Evolutionary conservation across 1,140 invertebrate genomes (phyloP).

Genomic region (Pachyrhynchus sulphureomaculatus): DNA sequence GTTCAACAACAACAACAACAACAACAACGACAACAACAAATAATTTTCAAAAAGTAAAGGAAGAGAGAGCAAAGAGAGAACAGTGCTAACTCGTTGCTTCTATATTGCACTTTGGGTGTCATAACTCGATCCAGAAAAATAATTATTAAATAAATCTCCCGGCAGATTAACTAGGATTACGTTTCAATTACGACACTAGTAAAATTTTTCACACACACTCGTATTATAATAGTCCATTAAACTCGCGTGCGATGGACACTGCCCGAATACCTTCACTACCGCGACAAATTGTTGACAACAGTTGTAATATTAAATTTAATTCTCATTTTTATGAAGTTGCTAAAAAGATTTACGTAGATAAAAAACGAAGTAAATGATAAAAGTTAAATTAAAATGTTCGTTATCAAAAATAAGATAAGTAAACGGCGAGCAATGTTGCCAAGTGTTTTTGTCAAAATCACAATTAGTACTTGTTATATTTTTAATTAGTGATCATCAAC

Average conservation of each 20-base stretch:
- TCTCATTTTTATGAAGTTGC: slow-evolving; percentile 20
- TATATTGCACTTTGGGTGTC: slow-evolving; percentile 18
- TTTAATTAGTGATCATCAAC: slow-evolving; percentile 8
- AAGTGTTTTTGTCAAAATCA: not conserved
- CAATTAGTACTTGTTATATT: not conserved
- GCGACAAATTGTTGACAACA: not conserved
- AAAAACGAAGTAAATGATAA: slow-evolving; percentile 21
- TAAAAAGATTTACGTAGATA: slow-evolving; percentile 26
- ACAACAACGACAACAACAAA: slow-evolving; percentile 25
- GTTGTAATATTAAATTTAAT: slow-evolving; percentile 6
- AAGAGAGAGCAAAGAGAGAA: slow-evolving; percentile 19
- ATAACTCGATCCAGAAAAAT: slow-evolving; percentile 14
- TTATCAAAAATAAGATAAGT: slow-evolving; percentile 31
- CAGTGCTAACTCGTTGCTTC: slow-evolving; percentile 15
- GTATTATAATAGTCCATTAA: not conserved
- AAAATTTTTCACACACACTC: not conserved
- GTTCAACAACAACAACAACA: slow-evolving; percentile 21
- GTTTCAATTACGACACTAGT: not conserved
- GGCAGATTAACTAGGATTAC: not conserved
- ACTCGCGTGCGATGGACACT: not conserved
- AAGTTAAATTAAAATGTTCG: slow-evolving; percentile 19
- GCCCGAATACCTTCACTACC: not conserved
- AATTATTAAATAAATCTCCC: not conserved
- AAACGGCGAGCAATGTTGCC: slow-evolving; percentile 21
- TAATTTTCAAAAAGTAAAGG: slow-evolving; percentile 30